Evolutionary conservation across 2,888 invertebrate species (phyloP), one percentile per base, ranked within the genome.

Genomic region (Trypoxylon attenuatum): DNA sequence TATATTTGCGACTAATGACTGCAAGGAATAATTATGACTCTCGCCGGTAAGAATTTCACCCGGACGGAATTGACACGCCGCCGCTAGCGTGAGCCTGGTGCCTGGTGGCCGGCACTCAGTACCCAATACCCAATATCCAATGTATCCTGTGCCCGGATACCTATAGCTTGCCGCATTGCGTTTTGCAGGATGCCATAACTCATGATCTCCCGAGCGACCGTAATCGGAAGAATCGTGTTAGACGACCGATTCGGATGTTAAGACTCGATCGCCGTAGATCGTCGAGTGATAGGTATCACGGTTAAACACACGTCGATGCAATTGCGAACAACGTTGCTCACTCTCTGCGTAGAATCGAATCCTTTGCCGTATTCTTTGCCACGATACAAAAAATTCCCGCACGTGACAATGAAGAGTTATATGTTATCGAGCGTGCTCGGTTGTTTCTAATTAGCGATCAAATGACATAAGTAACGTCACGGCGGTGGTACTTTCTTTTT

Each of bases 1-100:
- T 74, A 67, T 62, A 69, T 76, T 51, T 15, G 51, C 76, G 72
- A 69, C 76, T 76, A 72, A 76, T 75, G 69, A 75, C 58, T 45
- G 55, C 22, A 51, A 41, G 50, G 62, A 70, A 72, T 75, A 75
- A 75, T 75, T 76, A 74, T 56, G 76, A 67, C 62, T 65, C 64
- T 61, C 58, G 49, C 56, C 13, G 25, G 33, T 33, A 50, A 27
- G 50, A 64, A 61, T 71, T 69, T 69, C 64, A 54, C 33, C 42
- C 46, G 54, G 23, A 16, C 51, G 46, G 39, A 55, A 58, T 54
- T 57, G 67, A 61, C 57, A 23, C 47, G 21, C 43, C n/a, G 43
- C 43, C 22, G 10, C 29, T n/a, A n/a, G n/a, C n/a, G n/a, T n/a
- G n/a, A n/a, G n/a, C n/a, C n/a, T n/a, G n/a, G n/a, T n/a, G n/a